Percentiles rank a stretch among this genome's conserved stretches.
phyloP scores from a whole-genome alignment of 2,888 invertebrate species.

The Ommatoiulus sabulosus region DNA sequence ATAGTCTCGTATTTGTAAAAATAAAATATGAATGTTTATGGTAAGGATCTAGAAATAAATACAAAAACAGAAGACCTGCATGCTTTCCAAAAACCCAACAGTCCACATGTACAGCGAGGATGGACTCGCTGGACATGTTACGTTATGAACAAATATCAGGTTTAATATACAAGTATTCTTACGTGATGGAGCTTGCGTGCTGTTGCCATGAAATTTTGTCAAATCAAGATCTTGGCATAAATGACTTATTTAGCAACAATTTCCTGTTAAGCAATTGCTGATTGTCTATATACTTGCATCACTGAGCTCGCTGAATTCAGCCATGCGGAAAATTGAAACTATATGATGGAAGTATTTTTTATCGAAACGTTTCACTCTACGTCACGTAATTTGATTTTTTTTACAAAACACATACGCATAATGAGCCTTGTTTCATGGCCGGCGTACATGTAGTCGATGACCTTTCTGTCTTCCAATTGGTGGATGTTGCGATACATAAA shows the following conservation, averaged over 20 bases:
- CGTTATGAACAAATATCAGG: no score
- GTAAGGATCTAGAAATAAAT: no score
- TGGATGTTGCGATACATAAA: background rate
- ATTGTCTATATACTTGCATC: background rate
- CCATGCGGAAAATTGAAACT: constrained; percentile 22
- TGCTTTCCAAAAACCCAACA: no score
- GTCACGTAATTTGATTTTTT: background rate
- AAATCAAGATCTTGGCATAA: background rate
- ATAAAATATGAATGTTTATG: no score
- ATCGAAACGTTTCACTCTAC: background rate
- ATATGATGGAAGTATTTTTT: background rate
- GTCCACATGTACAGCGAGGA: no score
- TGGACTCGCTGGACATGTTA: no score
- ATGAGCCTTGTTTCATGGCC: background rate
- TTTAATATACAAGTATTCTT: no score
- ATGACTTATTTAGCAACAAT: constrained; percentile 15
- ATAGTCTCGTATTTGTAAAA: no score
- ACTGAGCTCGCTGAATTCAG: background rate
- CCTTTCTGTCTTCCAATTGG: background rate
- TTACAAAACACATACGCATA: background rate
- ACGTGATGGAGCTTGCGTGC: background rate
- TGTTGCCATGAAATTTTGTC: background rate
- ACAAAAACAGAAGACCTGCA: no score
- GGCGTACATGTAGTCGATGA: background rate
- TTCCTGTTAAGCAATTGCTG: background rate